Percentiles rank a stretch among this genome's conserved stretches.
These are phyloP conservation scores for Rana temporaria DNA, from an alignment of 2,113 vertebrate species.

Conservation along the genomic window DNA sequence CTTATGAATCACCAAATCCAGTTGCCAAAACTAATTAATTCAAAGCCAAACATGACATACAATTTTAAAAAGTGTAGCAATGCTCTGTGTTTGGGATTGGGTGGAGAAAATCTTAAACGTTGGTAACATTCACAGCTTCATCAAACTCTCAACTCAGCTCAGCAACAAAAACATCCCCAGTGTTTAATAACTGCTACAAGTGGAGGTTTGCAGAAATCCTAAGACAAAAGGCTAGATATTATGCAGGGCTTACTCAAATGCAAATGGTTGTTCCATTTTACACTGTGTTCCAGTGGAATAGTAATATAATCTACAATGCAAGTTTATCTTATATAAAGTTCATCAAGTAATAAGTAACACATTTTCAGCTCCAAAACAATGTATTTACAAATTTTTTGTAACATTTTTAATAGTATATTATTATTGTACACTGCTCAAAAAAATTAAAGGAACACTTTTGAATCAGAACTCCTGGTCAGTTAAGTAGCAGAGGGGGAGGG, in stretches of 20 bases:
- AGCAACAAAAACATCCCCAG: slow-evolving; percentile 2
- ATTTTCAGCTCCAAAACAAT: too few relatives aligned
- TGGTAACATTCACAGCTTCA: slow-evolving; percentile 39
- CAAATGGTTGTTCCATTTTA: background rate
- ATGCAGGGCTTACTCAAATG: background rate
- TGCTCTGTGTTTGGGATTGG: slow-evolving; percentile 69
- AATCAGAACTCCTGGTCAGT: too few relatives aligned
- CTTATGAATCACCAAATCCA: slow-evolving; percentile 80
- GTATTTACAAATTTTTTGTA: too few relatives aligned
- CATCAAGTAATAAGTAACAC: too few relatives aligned
- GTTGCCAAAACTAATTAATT: slow-evolving; percentile 85
- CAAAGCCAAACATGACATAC: slow-evolving; percentile 82
- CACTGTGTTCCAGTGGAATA: too few relatives aligned
- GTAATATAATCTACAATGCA: too few relatives aligned
- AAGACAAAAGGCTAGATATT: background rate
- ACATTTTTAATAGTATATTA: too few relatives aligned
- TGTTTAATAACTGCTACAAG: slow-evolving; percentile 33
- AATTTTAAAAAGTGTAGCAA: slow-evolving; percentile 75
- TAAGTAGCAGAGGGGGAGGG: too few relatives aligned
- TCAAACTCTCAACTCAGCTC: slow-evolving; percentile 5
- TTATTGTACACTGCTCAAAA: too few relatives aligned
- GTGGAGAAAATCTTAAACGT: slow-evolving; percentile 32
- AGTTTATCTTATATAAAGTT: too few relatives aligned
- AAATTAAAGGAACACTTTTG: too few relatives aligned
- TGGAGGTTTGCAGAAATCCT: slow-evolving; percentile 6